Base-by-base conservation (phyloP, 2,797 vertebrate genomes). In the Cetoscarus ocellatus region DNA sequence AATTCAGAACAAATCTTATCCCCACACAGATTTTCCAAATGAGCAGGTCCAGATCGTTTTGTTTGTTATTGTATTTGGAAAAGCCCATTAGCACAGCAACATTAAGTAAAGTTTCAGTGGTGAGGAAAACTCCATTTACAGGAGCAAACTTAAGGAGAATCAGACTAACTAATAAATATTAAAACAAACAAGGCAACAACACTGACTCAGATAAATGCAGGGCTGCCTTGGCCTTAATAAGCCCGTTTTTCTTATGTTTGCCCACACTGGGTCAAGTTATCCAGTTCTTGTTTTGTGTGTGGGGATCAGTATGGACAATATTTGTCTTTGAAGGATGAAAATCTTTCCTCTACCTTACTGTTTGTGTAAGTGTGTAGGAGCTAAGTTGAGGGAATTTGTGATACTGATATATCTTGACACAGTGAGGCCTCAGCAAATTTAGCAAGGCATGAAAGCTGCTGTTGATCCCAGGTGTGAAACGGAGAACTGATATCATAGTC, bases 391-490 rank as follows among this genome's bases (percentile, higher is more conserved):
- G 17, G 38, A 49, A 56, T 50, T 15, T 19, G 42, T 55, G 45
- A 61, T 57, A 42, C 19, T 55, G 18, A 54, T 44, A 8, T 54
- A 56, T 56, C 61, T 61, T 15, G 51, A 79, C 68, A 66, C 64
- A 52, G 44, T 45, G 42, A 11, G 43, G 67, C 62, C 44, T 70
- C 50, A 48, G 51, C 62, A 34, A 76, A 63, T 70, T 62, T 69
- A 51, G 42, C 56, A 49, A 67, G 61, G 49, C 60, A 64, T 62
- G 50, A 76, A 72, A 45, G 55, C 42, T 53, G 40, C 50, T 50
- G 68, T 56, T 63, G 38, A 65, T 61, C 18, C 11, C 43, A 64
- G 63, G 50, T 63, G 57, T 63, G 42, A n/a, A 52, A 48, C 50
- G 19, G 35, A 81, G 57, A 55, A 57, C 39, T 57, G 49, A 61